Base-by-base conservation (phyloP, 2,888 invertebrate species). In the Serripes groenlandicus region DNA sequence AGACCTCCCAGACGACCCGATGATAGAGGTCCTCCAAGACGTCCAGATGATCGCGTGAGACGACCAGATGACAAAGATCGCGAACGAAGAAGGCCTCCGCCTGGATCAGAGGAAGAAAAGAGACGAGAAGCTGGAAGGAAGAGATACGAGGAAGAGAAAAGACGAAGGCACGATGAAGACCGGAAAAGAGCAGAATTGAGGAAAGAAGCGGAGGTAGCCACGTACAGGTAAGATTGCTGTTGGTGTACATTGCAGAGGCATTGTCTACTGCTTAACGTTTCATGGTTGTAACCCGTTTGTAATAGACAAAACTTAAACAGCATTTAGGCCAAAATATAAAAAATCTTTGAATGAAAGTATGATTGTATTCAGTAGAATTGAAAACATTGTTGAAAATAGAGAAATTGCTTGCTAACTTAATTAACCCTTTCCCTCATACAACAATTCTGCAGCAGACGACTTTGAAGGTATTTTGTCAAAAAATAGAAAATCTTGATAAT, bases 181-280 rank as follows among this genome's bases (percentile, higher is more conserved):
- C 70, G 71, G 37, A 56, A 78, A 9, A 60, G 86, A 52, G 86
- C 81, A 30, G 78, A 78, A 60, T 74, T 86, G 34, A 80, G 83
- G 34, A 86, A 86, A 71, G 83, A 83, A 64, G 86, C 86, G 1
- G 86, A 86, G 62, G 86, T 83, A 58, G 81, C 79, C 0, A 83
- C 70, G 34, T 76, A 72, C 56, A 37, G 56, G 75, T 78, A 70
- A 73, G 69, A 11, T 35, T 35, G 15, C 49, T 49, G 49, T 3
- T 42, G 42, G 18, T 15, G 42, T 15, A 18, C 42, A 42, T 42
- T n/a, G n/a, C n/a, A n/a, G n/a, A n/a, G n/a, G n/a, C n/a, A n/a
- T n/a, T n/a, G n/a, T n/a, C n/a, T n/a, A n/a, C n/a, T n/a, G n/a
- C n/a, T n/a, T n/a, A n/a, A 11, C 42, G 15, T 15, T 42, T 15